Conservation (phyloP, 2,113 vertebrate species). For the Hoplias malabaricus region DNA sequence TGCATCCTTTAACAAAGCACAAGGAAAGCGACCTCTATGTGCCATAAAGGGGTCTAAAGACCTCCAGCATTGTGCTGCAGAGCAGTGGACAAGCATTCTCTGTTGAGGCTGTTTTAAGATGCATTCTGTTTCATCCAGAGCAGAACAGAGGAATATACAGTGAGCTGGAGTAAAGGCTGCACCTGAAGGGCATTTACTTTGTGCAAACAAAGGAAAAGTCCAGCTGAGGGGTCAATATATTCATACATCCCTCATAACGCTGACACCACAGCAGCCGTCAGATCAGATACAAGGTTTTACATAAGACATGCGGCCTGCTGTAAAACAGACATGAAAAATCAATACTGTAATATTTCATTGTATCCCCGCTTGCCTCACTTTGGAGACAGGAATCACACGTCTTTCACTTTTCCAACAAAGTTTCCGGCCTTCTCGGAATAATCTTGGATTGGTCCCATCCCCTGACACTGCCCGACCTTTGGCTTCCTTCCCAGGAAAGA, state of each 20-base stretch:
- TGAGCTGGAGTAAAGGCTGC: not conserved
- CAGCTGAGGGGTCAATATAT: not conserved
- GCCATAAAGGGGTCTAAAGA: too few species aligned
- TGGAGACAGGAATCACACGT: not conserved
- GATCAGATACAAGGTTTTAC: not conserved
- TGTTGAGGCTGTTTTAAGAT: too few species aligned
- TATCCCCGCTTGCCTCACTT: conserved; percentile 25
- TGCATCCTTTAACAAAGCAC: too few species aligned
- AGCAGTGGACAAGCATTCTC: too few species aligned
- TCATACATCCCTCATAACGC: not conserved
- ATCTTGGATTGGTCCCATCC: conserved; percentile 24
- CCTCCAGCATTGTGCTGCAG: too few species aligned
- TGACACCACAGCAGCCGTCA: not conserved
- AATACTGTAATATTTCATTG: not conserved
- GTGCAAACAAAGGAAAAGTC: not conserved
- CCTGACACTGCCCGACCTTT: conserved; percentile 46
- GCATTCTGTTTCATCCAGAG: too few species aligned
- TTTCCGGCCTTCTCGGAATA: conserved; percentile 62
- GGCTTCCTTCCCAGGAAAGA: conserved; percentile 68
- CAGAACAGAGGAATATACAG: not conserved
- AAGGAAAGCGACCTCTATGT: too few species aligned
- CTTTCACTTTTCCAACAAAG: conserved; percentile 47
- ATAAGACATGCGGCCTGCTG: not conserved
- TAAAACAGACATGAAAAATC: not conserved
- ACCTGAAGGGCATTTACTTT: not conserved